Percentiles rank a stretch among this genome's conserved stretches.
These are phyloP conservation scores for Heliconius nattereri DNA, from an alignment of 1,140 invertebrate genomes.

Conservation along the genomic window DNA sequence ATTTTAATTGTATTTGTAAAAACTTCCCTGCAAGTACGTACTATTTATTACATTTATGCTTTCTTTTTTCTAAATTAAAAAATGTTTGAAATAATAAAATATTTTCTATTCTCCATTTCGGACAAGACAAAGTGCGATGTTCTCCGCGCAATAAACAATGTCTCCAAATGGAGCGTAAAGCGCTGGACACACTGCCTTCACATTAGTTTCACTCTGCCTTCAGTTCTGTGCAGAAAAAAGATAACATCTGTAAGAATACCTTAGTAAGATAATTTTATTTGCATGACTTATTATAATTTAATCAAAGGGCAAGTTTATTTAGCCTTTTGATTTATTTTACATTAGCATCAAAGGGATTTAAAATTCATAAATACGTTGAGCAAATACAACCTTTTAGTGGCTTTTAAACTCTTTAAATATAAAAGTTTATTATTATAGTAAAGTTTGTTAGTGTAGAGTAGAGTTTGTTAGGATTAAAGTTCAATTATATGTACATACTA, in stretches of 20 bases:
- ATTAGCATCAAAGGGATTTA: constrained; percentile 10
- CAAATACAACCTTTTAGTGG: constrained; percentile 12
- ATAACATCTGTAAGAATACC: neutral
- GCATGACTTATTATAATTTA: constrained; percentile 6
- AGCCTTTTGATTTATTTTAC: constrained; percentile 9
- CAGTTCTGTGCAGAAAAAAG: too few relatives aligned
- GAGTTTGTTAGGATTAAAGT: neutral
- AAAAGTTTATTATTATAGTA: neutral
- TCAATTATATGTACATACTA: neutral
- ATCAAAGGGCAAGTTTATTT: neutral
- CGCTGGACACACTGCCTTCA: too few relatives aligned
- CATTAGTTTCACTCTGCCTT: too few relatives aligned
- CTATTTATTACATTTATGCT: too few relatives aligned
- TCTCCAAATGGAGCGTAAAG: too few relatives aligned
- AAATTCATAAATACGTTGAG: neutral
- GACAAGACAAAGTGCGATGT: too few relatives aligned
- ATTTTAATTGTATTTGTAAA: too few relatives aligned
- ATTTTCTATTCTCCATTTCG: too few relatives aligned
- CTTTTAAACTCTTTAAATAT: neutral
- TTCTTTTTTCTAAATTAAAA: too few relatives aligned
- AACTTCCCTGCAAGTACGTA: too few relatives aligned
- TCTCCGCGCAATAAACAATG: too few relatives aligned
- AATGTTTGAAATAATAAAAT: too few relatives aligned
- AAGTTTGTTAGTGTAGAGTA: neutral
- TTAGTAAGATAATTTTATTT: neutral